phyloP scores from a whole-genome alignment of 2,113 vertebrate species.

The Hyperoodon ampullatus region DNA sequence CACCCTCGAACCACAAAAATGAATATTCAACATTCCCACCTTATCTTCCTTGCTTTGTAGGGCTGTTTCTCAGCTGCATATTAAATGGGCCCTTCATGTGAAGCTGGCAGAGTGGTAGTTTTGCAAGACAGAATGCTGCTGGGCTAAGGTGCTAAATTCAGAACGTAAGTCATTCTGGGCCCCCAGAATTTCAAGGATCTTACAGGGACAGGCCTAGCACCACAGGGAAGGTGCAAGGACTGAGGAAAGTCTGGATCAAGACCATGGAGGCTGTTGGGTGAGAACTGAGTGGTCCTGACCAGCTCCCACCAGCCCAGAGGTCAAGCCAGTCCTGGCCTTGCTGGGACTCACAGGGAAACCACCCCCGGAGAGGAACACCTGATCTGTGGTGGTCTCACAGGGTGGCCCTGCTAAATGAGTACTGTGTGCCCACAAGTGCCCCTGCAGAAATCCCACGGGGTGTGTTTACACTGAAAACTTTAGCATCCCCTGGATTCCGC shows the following conservation, averaged over 20 bases:
- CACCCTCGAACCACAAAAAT: slow-evolving; percentile 83
- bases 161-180: slow-evolving; percentile 70
- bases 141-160: slow-evolving; percentile 78
- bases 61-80: slow-evolving; percentile 83
- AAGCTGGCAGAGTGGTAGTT: slow-evolving; percentile 75
- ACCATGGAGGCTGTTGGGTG: neutral
- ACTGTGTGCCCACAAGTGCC: neutral
- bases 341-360: neutral
- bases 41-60: slow-evolving; percentile 83
- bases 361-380: neutral
- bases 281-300: neutral
- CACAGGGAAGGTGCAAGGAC: slow-evolving; percentile 12
- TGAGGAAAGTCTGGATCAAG: neutral
- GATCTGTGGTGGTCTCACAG: neutral
- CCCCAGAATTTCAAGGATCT: slow-evolving; percentile 64
- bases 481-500: neutral
- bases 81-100: slow-evolving; percentile 77
- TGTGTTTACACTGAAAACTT: neutral
- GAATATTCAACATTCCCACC: slow-evolving; percentile 85
- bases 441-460: neutral
- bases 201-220: slow-evolving; percentile 5
- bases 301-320: neutral
- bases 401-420: neutral
- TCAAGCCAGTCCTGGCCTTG: neutral
- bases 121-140: slow-evolving; percentile 72